These are phyloP conservation scores for Microhierax caerulescens DNA, from an alignment of 2,797 vertebrate genomes.

Conservation along the genomic window DNA sequence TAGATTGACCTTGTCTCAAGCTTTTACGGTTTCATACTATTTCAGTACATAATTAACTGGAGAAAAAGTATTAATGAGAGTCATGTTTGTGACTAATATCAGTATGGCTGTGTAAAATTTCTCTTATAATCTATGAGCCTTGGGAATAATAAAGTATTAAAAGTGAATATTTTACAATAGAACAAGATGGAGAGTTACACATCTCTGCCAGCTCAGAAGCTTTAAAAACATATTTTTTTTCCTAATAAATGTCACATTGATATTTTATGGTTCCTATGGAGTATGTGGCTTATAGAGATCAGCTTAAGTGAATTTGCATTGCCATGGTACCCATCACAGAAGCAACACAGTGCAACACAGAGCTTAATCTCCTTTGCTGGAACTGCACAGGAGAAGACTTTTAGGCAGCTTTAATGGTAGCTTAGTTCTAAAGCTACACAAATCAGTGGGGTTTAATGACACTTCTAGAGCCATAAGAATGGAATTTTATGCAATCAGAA, in stretches of 20 bases:
- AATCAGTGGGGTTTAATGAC: not conserved
- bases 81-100: constrained; percentile 25
- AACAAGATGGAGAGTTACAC: not conserved
- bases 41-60: constrained; percentile 20
- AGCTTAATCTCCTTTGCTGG: constrained; percentile 21
- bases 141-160: not conserved
- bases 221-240: not conserved
- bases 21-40: not conserved
- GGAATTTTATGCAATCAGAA: not conserved
- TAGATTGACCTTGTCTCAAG: constrained; percentile 33
- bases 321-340: not conserved
- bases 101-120: constrained; percentile 19
- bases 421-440: constrained; percentile 26
- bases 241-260: constrained; percentile 3
- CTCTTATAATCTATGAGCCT: not conserved
- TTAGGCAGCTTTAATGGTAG: not conserved
- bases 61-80: constrained; percentile 28
- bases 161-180: not conserved
- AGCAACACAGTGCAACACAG: not conserved
- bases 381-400: not conserved
- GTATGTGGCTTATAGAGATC: not conserved
- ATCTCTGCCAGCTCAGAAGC: not conserved
- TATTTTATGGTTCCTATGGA: constrained; percentile 11
- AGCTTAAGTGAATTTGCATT: constrained; percentile 27
- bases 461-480: not conserved